Conservation (phyloP, 2,113 vertebrate species). For the Mormoops blainvillei region DNA sequence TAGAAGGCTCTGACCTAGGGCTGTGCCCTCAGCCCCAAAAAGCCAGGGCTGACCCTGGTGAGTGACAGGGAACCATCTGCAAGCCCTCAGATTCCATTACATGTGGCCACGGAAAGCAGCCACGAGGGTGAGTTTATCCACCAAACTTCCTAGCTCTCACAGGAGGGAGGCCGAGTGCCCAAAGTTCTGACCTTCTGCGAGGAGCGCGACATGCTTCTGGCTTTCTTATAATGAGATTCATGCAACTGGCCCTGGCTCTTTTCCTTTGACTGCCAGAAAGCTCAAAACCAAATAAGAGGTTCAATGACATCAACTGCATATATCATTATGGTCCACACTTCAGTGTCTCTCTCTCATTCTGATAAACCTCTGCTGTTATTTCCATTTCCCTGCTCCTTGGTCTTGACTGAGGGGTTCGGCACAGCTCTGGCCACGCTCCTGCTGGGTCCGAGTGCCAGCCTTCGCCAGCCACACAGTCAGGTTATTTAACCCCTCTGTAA, state of each 20-base stretch:
- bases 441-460: not conserved
- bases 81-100: not conserved
- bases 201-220: rapidly evolving
- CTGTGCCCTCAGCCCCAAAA: not conserved
- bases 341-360: not conserved
- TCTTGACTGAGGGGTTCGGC: not conserved
- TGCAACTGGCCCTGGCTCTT: not conserved
- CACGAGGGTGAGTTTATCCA: not conserved
- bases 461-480: not conserved
- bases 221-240: not conserved
- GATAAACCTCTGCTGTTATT: not conserved
- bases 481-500: not conserved
- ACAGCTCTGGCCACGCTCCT: not conserved
- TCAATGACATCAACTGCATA: not conserved
- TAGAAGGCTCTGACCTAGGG: not conserved
- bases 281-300: not conserved
- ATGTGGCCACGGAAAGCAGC: not conserved
- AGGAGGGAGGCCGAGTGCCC: not conserved
- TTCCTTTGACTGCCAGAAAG: not conserved
- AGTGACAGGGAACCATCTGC: too few relatives aligned
- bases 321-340: not conserved
- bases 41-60: not conserved
- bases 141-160: not conserved
- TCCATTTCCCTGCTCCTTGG: not conserved
- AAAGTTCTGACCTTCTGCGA: not conserved